A percentile compares a stretch with the other conserved stretches of the same genome.
Evolutionary conservation across 2,888 invertebrate genomes (phyloP).

Genomic region (Mythimna pallens): DNA sequence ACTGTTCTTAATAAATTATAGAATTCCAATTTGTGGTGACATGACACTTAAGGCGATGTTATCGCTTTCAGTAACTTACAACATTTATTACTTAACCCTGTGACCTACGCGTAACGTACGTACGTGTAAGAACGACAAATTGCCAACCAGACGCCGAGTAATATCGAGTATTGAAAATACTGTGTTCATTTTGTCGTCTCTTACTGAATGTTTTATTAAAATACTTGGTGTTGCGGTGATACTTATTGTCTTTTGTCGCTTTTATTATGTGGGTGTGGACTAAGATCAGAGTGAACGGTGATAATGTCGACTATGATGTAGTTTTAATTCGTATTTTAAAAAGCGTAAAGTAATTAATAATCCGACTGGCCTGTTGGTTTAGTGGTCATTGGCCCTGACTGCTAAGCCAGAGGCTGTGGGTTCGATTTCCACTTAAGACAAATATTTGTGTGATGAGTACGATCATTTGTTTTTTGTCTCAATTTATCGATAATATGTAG

Average conservation of each 20-base stretch:
- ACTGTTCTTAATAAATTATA: constrained; percentile 26
- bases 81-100: constrained; percentile 47
- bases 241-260: neutral
- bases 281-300: neutral
- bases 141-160: constrained; percentile 23
- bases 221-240: neutral
- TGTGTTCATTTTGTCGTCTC: constrained; percentile 13
- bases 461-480: too few relatives aligned
- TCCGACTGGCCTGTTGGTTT: too few relatives aligned
- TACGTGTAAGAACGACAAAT: constrained; percentile 42
- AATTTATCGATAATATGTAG: too few relatives aligned
- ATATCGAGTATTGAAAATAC: constrained; percentile 46
- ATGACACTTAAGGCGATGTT: constrained; percentile 30
- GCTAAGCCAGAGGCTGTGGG: too few relatives aligned
- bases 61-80: constrained; percentile 34
- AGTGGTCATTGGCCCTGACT: too few relatives aligned
- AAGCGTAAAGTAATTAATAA: too few relatives aligned
- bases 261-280: neutral
- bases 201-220: constrained; percentile 30
- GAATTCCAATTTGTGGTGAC: constrained; percentile 41
- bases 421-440: too few relatives aligned
- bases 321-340: neutral
- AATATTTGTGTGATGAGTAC: too few relatives aligned
- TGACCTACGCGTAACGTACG: constrained; percentile 33
- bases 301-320: too few relatives aligned